phyloP scores from a whole-genome alignment of 1,140 invertebrate species.

The Lordiphosa collinella region DNA sequence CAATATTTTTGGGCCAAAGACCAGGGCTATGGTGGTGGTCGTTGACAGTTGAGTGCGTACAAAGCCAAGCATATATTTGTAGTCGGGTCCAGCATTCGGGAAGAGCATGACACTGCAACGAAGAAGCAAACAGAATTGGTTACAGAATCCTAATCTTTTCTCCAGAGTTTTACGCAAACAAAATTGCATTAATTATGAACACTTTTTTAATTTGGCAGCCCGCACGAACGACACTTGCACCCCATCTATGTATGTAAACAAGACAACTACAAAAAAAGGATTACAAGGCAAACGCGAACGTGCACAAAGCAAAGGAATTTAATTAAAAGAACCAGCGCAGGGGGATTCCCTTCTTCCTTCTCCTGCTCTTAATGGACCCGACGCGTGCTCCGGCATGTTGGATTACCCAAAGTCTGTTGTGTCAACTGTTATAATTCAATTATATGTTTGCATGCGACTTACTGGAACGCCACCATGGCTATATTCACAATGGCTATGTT shows the following conservation, averaged over 20 bases:
- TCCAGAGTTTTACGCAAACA: conserved; percentile 15
- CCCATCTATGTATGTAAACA: conserved; percentile 51
- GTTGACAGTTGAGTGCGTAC: conserved; percentile 92
- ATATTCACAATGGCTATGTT: conserved; percentile 95
- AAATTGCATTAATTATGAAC: conserved; percentile 74
- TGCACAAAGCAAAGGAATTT: conserved; percentile 67
- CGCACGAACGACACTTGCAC: conserved; percentile 31
- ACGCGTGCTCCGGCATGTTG: conserved; percentile 27
- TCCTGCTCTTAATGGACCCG: conserved; percentile 32
- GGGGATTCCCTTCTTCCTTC: background rate
- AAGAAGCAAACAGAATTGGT: background rate
- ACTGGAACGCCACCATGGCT: conserved; percentile 94
- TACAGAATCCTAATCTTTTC: background rate
- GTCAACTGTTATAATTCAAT: conserved; percentile 54
- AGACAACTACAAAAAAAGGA: conserved; percentile 36
- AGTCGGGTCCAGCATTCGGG: conserved; percentile 91
- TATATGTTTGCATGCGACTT: conserved; percentile 81
- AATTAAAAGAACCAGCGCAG: conserved; percentile 54
- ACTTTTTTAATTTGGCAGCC: conserved; percentile 42
- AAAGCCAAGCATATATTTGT: conserved; percentile 93
- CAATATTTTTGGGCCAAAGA: conserved; percentile 92
- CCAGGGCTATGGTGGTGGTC: conserved; percentile 89
- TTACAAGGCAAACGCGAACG: conserved; percentile 54
- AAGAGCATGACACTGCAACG: conserved; percentile 85
- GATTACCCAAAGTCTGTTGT: conserved; percentile 40